Evolutionary conservation across 2,113 vertebrate species (phyloP), one percentile per base, ranked within the genome.

Genomic region (Sceloporus undulatus): DNA sequence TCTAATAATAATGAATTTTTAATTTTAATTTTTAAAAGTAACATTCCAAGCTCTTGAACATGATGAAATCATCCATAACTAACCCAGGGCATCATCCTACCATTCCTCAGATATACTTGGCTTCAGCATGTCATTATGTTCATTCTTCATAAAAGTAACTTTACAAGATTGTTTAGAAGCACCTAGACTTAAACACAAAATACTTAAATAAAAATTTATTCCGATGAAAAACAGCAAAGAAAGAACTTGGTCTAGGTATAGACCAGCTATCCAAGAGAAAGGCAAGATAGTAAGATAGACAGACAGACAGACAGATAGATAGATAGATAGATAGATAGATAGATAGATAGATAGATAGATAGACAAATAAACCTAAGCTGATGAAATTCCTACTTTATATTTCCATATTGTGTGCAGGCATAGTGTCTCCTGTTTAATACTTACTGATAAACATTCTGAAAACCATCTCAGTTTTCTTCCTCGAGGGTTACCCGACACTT

Each of bases 381-480:
- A 2, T 65, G 25, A 19, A 73, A 62, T 59, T 59, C 10, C n/a
- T 81, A 81, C 18, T 38, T 59, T 81, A 29, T 42, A 71, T 88
- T 76, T 66, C 25, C 85, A 70, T 6, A 73, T 82, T 1, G 75
- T 54, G 80, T 3, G 9, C 5, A 42, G 0, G 1, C 1, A 59
- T 0, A 65, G 7, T 52, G 85, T 40, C 27, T 14, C 79, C 82
- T 88, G 52, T 29, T 16, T 42, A 88, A 90, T 92, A 98, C 96
- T 98, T 97, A 99, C 99, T 81, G 97, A 98, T 87, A 99, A 98
- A 93, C 98, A 99, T 88, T 99, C 98, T 16, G 98, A 99, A 96
- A 99, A 98, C 98, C 98, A 98, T 40, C 97, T 97, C 18, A 99
- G 97, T 88, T 98, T 99, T 96, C 98, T 98, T 19, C 92, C 91